Conservation (phyloP, 2,113 vertebrate genomes). For the Brachypodius melanocephalos region DNA sequence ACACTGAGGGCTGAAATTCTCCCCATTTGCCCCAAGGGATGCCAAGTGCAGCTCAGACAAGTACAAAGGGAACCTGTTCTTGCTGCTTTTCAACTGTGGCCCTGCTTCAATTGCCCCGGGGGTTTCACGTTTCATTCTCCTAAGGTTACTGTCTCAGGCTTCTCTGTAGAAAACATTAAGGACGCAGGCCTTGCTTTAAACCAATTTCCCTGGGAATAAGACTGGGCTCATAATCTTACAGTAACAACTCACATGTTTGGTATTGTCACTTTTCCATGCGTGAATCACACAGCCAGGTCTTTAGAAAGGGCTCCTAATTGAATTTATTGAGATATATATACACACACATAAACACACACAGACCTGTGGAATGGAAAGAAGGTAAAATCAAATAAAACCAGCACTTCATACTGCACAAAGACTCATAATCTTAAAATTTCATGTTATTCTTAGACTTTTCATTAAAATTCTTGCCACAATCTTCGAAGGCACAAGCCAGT, state of each 20-base stretch:
- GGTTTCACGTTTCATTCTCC: constrained; percentile 57
- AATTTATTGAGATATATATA: not conserved
- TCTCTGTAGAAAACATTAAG: constrained; percentile 61
- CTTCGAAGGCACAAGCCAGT: not conserved
- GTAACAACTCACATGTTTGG: not conserved
- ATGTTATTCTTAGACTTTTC: not conserved
- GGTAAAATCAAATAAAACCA: not conserved
- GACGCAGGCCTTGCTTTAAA: constrained; percentile 9
- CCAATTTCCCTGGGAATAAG: constrained; percentile 11
- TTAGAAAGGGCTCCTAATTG: not conserved
- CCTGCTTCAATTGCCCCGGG: not conserved
- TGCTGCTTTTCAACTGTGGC: constrained; percentile 47
- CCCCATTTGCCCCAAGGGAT: constrained; percentile 51
- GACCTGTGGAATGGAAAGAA: not conserved
- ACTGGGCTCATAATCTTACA: not conserved
- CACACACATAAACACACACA: not conserved
- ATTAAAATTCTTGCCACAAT: not conserved
- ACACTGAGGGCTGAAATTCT: constrained; percentile 36
- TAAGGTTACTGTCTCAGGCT: constrained; percentile 53
- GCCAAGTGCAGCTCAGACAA: constrained; percentile 44
- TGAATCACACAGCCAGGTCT: not conserved
- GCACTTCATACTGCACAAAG: not conserved
- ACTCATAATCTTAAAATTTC: not conserved
- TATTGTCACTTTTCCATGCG: not conserved
- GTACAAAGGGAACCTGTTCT: constrained; percentile 68